phyloP scores from a whole-genome alignment of 2,797 vertebrate species.

The Molossus alvarezi region DNA sequence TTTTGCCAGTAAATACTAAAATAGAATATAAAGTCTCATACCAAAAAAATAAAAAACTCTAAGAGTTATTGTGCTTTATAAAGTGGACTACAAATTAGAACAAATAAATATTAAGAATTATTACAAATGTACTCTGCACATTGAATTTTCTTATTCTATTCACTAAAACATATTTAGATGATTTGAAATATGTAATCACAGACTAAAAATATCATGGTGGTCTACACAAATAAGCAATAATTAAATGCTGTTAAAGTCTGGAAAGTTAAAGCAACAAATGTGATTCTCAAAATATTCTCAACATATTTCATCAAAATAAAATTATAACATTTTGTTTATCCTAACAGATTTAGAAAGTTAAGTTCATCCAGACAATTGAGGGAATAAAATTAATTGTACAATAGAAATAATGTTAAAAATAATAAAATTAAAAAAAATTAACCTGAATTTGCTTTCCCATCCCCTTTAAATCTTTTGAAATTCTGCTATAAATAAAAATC shows the following conservation, averaged over 20 bases:
- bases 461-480: constrained; percentile 59
- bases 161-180: constrained; percentile 49
- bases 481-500: constrained; percentile 54
- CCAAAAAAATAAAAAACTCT: constrained; percentile 29
- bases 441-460: constrained; percentile 14
- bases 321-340: background rate
- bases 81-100: background rate
- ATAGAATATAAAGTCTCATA: constrained; percentile 12
- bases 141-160: constrained; percentile 58
- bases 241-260: constrained; percentile 4
- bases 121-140: constrained; percentile 31
- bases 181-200: constrained; percentile 12
- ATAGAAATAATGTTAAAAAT: constrained; percentile 43
- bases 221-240: constrained; percentile 57
- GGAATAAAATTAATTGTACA: constrained; percentile 53
- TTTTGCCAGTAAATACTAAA: constrained; percentile 61
- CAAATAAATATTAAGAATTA: constrained; percentile 41
- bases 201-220: constrained; percentile 24
- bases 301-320: constrained; percentile 46
- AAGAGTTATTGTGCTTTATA: constrained; percentile 12
- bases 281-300: constrained; percentile 29
- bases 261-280: constrained; percentile 49
- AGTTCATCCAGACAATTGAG: constrained; percentile 25
- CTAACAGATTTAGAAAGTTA: constrained; percentile 33
- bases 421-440: constrained; percentile 53